Base-by-base conservation (phyloP, 2,797 vertebrate genomes). In the Tympanoctomys barrerae region DNA sequence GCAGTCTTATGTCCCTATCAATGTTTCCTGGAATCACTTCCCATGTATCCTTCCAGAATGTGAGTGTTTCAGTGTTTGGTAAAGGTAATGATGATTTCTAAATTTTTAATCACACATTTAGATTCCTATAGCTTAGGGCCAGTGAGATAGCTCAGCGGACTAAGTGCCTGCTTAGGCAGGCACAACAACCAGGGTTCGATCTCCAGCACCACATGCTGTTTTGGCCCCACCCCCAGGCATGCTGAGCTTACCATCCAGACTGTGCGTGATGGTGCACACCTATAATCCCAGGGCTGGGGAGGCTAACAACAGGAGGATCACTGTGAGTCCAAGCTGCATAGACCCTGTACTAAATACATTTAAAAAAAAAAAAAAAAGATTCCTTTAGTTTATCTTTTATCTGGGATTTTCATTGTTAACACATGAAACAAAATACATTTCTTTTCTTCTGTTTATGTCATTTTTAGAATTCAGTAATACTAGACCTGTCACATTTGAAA, bases 401-500 rank as follows among this genome's bases (percentile, higher is more conserved):
- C 24, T 22, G 64, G 0, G 33, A 61, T 82, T 46, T 59, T 61
- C 82, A 33, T 64, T 42, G 22, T 39, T 79, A 80, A 83, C 52
- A 59, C 64, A n/a, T 57, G 7, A 95, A 84, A 57, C 59, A 10
- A 59, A 54, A 11, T 21, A 54, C 11, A 61, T 70, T 79, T 79
- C 52, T 89, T 70, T 77, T 88, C 54, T 80, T 80, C 2, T 62
- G 8, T 66, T 61, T 61, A 87, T 77, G 46, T 46, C n/a, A 2
- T 66, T 89, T 21, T 84, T 54, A 19, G 26, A 87, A 90, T 88
- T 64, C 59, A 87, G 87, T 91, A 66, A 79, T 18, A 68, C 19
- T 59, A 68, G 16, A 0, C 7, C 87, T 19, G 49, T 21, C 16
- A 90, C 28, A 87, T 87, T 90, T 92, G 49, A 71, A 96, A 96